Evolutionary conservation across 2,888 invertebrate species (phyloP), one percentile per base, ranked within the genome.

Genomic region (Tortrix viridana): DNA sequence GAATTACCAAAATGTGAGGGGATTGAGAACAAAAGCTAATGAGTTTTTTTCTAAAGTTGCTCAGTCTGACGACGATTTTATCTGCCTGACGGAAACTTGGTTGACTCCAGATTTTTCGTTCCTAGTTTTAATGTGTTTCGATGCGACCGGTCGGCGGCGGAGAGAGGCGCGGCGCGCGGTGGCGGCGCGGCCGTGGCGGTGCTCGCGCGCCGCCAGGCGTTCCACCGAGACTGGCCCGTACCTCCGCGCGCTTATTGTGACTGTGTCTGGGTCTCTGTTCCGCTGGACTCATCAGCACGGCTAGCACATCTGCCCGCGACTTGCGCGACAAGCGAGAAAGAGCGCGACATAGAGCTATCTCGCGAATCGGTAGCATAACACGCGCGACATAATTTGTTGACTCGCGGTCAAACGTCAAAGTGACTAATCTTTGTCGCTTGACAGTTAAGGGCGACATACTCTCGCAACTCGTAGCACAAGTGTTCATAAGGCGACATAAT

Each of bases 1-100:
- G n/a, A n/a, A n/a, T n/a, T n/a, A n/a, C n/a, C n/a, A n/a, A n/a
- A n/a, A n/a, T 18, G 65, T 58, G n/a, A 53, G 68, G 32, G 66
- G 65, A 0, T 46, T 69, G 2, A 57, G 66, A 22, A 66, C 68
- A 16, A 68, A 68, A 54, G 60, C 62, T 4, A 57, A 60, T 47
- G 19, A 22, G 0, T 68, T 68, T 55, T 54, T 65, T 7, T 52
- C 56, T 9, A 14, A 46, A 7, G 46, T 66, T 7, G 14, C 50
- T 9, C 53, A 53, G 9, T 60, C 55, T 3, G 23, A 63, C 41
- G 63, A 50, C 19, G 63, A 68, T 53, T 59, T 68, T 37, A 60
- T 68, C 7, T 65, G 65, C 20, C 18, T 68, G 9, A 58, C 66
- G 0, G 68, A 68, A 37, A 60, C 52, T 1, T 68, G 68, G 66